Conservation (phyloP, 2,888 invertebrate species). For the Napeogenes sylphis region DNA sequence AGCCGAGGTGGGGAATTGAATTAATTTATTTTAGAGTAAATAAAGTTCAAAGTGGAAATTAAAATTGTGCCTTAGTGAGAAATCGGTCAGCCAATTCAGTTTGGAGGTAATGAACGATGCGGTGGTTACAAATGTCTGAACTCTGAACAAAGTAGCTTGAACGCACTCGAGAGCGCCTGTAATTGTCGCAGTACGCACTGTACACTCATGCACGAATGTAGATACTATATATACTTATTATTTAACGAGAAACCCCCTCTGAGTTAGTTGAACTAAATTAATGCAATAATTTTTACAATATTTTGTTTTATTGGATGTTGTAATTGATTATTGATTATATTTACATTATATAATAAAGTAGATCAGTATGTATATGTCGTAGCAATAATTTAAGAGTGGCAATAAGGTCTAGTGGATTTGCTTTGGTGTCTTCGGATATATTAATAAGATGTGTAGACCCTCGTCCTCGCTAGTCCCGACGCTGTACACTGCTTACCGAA, state of each 20-base stretch:
- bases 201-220: slow-evolving; percentile 52
- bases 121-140: slow-evolving; percentile 25
- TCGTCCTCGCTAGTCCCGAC: slow-evolving; percentile 41
- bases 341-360: slow-evolving; percentile 59
- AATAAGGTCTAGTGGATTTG: slow-evolving; percentile 73
- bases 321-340: slow-evolving; percentile 66
- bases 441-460: slow-evolving; percentile 50
- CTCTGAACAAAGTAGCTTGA: slow-evolving; percentile 11
- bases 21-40: slow-evolving; percentile 65
- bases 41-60: slow-evolving; percentile 74
- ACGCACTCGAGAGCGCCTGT: slow-evolving; percentile 7
- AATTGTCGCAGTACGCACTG: slow-evolving; percentile 45
- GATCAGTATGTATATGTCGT: slow-evolving; percentile 68
- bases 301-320: slow-evolving; percentile 73
- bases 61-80: slow-evolving; percentile 76
- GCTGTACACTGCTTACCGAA: slow-evolving; percentile 73
- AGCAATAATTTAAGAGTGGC: slow-evolving; percentile 76
- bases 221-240: slow-evolving; percentile 37
- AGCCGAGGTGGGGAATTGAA: slow-evolving; percentile 53
- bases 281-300: slow-evolving; percentile 70
- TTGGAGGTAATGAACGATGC: slow-evolving; percentile 41
- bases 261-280: slow-evolving; percentile 54
- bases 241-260: slow-evolving; percentile 52
- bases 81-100: slow-evolving; percentile 62
- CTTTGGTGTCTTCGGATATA: slow-evolving; percentile 63